Conservation (phyloP, 2,888 invertebrate genomes). For the Abrostola tripartita region DNA sequence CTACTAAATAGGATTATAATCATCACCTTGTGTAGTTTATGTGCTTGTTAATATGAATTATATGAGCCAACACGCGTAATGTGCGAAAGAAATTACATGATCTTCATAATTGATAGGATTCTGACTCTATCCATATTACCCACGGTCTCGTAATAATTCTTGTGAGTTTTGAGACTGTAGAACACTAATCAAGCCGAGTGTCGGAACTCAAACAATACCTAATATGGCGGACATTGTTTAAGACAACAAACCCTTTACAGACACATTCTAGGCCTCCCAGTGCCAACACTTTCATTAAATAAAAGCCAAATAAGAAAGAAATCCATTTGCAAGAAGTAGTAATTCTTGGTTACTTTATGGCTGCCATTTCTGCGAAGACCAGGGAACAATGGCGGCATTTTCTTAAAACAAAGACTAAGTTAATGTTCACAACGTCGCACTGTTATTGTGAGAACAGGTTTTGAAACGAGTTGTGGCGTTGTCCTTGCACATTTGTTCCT, state of each 20-base stretch:
- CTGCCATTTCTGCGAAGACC: conserved; percentile 51
- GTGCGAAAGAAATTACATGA: too few relatives aligned
- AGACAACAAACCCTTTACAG: conserved; percentile 1
- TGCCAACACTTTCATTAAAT: conserved; percentile 43
- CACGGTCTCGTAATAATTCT: too few relatives aligned
- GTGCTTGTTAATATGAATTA: conserved; percentile 2
- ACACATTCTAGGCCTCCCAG: not conserved
- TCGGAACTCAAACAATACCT: not conserved
- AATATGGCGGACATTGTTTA: conserved; percentile 5
- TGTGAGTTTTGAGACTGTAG: not conserved
- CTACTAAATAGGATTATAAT: conserved; percentile 3
- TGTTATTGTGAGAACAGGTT: conserved; percentile 27
- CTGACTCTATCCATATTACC: too few relatives aligned
- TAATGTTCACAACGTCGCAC: conserved; percentile 31
- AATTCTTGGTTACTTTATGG: conserved; percentile 56
- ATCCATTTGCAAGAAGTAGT: conserved; percentile 58
- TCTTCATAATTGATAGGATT: too few relatives aligned
- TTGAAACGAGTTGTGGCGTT: conserved; percentile 39
- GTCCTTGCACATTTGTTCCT: conserved; percentile 38
- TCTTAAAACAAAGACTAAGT: conserved; percentile 57
- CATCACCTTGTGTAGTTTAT: not conserved
- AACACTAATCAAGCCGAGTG: not conserved
- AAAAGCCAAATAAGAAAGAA: conserved; percentile 58
- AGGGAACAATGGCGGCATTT: conserved; percentile 59
- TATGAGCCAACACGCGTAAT: not conserved